Conservation (phyloP, 2,797 vertebrate genomes). For the Trachurus trachurus region DNA sequence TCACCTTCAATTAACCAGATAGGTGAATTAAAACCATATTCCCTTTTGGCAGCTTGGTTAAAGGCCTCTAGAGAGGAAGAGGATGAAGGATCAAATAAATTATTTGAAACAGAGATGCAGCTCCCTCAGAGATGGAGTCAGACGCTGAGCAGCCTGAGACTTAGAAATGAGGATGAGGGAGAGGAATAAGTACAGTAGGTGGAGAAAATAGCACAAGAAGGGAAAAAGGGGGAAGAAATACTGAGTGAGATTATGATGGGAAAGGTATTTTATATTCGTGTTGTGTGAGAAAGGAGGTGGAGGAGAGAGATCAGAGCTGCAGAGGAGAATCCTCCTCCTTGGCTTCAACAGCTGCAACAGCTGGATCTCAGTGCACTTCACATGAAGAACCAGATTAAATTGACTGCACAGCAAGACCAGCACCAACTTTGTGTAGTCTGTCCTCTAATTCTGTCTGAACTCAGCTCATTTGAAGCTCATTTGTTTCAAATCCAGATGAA, state of each 20-base stretch:
- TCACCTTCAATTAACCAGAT: constrained; percentile 58
- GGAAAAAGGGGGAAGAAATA: background rate
- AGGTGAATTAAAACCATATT: constrained; percentile 50
- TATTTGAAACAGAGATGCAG: constrained; percentile 59
- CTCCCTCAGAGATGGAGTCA: constrained; percentile 43
- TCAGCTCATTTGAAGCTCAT: background rate
- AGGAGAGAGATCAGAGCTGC: constrained; percentile 16
- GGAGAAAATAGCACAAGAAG: constrained; percentile 20
- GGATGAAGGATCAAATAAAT: constrained; percentile 59
- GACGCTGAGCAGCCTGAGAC: constrained; percentile 4
- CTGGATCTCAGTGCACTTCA: constrained; percentile 30
- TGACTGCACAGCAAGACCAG: background rate
- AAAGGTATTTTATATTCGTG: constrained; percentile 16
- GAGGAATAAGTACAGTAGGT: constrained; percentile 10
- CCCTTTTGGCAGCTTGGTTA: constrained; percentile 39
- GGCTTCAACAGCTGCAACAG: constrained; percentile 37
- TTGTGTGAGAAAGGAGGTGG: constrained; percentile 3
- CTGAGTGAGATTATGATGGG: constrained; percentile 27
- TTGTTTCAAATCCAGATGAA: background rate
- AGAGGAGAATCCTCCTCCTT: constrained; percentile 25
- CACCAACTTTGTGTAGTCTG: background rate
- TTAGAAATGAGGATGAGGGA: constrained; percentile 23
- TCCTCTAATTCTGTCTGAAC: background rate
- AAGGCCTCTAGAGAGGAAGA: constrained; percentile 35
- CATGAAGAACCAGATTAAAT: constrained; percentile 30